These are phyloP conservation scores for Chamaetylas fuelleborni DNA, from an alignment of 2,113 vertebrate genomes.

Conservation along the genomic window DNA sequence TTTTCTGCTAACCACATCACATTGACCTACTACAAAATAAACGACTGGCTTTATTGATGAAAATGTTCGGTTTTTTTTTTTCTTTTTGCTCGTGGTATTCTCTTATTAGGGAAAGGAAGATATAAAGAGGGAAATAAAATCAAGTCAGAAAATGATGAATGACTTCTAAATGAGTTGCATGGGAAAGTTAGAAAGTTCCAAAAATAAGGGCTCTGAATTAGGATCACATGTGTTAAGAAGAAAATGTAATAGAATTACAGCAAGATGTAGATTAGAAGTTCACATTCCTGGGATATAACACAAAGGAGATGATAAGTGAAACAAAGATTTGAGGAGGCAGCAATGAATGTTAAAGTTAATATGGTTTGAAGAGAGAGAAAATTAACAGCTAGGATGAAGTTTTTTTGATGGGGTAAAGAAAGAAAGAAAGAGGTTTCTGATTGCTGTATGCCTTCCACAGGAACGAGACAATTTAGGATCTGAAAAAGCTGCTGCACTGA, in stretches of 20 bases:
- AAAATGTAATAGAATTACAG: slow-evolving; percentile 1
- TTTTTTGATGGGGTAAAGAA: not conserved
- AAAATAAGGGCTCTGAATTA: slow-evolving; percentile 37
- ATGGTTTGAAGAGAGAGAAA: not conserved
- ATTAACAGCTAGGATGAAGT: not conserved
- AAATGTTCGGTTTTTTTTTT: not conserved
- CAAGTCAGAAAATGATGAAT: not conserved
- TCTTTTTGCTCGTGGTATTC: not conserved
- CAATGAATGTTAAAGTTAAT: not conserved
- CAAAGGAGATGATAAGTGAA: not conserved
- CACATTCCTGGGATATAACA: not conserved
- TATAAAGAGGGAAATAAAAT: not conserved
- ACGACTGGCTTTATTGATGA: not conserved
- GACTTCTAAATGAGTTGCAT: not conserved
- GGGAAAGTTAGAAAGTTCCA: slow-evolving; percentile 13
- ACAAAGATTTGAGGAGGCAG: not conserved
- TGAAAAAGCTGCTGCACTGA: not conserved
- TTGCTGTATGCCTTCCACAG: not conserved
- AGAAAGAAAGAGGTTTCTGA: not conserved
- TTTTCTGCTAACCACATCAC: not conserved
- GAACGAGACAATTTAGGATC: not conserved
- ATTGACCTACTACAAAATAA: not conserved
- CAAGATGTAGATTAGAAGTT: not conserved
- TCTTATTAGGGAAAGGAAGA: not conserved
- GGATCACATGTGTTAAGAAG: slow-evolving; percentile 24